Evolutionary conservation across 1,140 invertebrate species (phyloP).

Genomic region (Pararge aegeria): DNA sequence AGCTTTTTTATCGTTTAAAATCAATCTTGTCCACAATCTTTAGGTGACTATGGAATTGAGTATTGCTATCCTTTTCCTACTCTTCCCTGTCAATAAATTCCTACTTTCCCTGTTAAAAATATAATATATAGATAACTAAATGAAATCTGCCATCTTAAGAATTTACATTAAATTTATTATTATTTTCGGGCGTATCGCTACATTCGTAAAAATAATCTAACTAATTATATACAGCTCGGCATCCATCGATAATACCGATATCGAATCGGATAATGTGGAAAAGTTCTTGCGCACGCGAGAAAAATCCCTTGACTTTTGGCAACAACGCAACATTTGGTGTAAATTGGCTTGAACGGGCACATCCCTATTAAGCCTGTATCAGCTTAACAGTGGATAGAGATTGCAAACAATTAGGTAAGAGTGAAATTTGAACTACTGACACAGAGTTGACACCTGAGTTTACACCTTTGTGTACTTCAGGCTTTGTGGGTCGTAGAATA

Average conservation of each 20-base stretch:
- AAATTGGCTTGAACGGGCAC: neutral
- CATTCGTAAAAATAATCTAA: no score
- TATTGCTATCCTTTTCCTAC: no score
- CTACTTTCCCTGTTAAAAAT: no score
- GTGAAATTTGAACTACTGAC: constrained; percentile 45
- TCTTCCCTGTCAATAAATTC: no score
- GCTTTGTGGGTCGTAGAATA: constrained; percentile 32
- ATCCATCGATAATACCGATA: neutral
- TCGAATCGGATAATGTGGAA: neutral
- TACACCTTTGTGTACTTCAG: constrained; percentile 46
- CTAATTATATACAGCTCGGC: no score
- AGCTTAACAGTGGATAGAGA: constrained; percentile 21
- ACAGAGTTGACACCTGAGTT: constrained; percentile 43
- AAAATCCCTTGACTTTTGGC: neutral
- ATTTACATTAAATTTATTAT: no score
- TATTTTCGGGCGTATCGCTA: no score
- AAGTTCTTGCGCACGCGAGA: neutral
- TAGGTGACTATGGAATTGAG: no score
- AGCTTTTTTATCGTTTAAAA: no score
- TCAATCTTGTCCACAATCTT: no score
- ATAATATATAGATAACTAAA: no score
- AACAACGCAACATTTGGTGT: neutral
- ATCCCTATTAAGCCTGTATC: neutral
- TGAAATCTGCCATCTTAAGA: no score
- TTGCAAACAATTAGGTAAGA: constrained; percentile 65